Conservation (phyloP, 2,113 vertebrate genomes). For the Heterocephalus glaber region DNA sequence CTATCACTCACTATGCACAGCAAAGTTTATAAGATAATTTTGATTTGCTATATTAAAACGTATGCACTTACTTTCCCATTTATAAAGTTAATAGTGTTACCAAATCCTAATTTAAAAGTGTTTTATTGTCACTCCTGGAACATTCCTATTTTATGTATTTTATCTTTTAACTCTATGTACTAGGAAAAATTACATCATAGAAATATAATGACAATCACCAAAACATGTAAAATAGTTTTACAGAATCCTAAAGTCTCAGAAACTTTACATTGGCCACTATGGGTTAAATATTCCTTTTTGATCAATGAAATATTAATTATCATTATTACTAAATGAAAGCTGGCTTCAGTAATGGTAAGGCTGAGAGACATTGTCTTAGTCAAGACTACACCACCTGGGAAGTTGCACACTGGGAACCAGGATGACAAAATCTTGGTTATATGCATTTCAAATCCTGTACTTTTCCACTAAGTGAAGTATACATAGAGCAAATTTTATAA, state of each 20-base stretch:
- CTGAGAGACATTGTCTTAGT: background rate
- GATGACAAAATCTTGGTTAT: background rate
- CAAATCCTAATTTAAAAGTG: conserved; percentile 62
- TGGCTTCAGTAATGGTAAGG: background rate
- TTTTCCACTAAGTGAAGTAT: background rate
- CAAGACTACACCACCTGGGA: background rate
- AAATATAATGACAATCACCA: background rate
- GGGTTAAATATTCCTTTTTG: background rate
- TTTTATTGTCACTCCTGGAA: conserved; percentile 50
- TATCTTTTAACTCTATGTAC: background rate
- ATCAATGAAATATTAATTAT: background rate
- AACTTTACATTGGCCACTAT: background rate
- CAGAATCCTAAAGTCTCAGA: background rate
- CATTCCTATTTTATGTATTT: background rate
- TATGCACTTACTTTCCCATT: conserved; percentile 58
- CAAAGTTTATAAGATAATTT: conserved; percentile 36
- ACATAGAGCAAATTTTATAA: background rate
- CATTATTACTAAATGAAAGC: background rate
- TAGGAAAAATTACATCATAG: background rate
- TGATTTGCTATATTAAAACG: conserved; percentile 49
- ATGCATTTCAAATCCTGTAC: background rate
- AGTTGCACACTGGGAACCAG: background rate
- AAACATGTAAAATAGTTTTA: conserved; percentile 22
- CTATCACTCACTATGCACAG: background rate
- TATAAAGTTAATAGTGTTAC: conserved; percentile 68